These are phyloP conservation scores for Parnassius orleans DNA, from an alignment of 2,888 invertebrate species.

Conservation along the genomic window DNA sequence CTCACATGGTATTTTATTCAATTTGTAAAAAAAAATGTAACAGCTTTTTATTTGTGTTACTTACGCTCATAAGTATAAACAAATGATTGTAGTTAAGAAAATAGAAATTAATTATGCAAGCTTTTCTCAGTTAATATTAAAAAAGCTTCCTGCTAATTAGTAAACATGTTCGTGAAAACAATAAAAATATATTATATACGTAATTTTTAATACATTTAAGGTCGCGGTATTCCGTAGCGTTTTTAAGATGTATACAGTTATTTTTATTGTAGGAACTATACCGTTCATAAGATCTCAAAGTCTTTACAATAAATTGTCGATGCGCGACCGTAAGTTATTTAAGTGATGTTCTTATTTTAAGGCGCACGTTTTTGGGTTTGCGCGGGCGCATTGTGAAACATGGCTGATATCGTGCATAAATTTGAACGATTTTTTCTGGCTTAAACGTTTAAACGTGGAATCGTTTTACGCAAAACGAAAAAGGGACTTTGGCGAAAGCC, in stretches of 20 bases:
- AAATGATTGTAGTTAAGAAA: too few species aligned
- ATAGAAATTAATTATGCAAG: too few species aligned
- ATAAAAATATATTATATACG: background rate
- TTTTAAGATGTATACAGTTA: conserved; percentile 18
- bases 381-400: conserved; percentile 52
- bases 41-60: too few species aligned
- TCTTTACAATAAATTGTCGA: conserved; percentile 53
- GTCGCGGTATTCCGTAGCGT: background rate
- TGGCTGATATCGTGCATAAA: conserved; percentile 53
- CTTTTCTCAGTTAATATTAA: too few species aligned
- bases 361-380: conserved; percentile 51
- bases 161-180: background rate
- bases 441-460: conserved; percentile 43
- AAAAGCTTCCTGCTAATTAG: too few species aligned
- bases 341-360: conserved; percentile 54
- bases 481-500: conserved; percentile 44
- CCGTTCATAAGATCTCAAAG: conserved; percentile 26
- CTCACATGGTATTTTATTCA: too few species aligned
- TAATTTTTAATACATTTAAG: conserved; percentile 2
- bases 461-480: conserved; percentile 50
- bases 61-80: too few species aligned
- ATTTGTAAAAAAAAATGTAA: too few species aligned
- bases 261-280: conserved; percentile 24
- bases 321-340: conserved; percentile 56
- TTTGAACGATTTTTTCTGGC: conserved; percentile 47